Evolutionary conservation across 1,140 invertebrate genomes (phyloP).

Genomic region (Plutomurus gul): DNA sequence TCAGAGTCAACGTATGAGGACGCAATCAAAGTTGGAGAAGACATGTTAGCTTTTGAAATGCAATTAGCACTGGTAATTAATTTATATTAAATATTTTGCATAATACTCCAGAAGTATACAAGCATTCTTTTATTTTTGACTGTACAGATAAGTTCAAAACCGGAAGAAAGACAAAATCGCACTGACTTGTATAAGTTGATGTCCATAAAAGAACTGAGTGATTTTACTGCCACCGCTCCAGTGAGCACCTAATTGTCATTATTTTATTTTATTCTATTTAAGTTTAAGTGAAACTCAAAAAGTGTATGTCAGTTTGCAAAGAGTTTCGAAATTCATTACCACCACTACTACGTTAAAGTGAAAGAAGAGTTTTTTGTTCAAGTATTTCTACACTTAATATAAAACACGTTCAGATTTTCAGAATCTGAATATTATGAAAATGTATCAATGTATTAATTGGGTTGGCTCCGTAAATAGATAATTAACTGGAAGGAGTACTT

Average conservation of each 20-base stretch:
- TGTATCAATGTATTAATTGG: too few species aligned
- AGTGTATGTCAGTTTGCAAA: too few species aligned
- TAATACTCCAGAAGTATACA: neutral
- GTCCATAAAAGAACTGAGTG: slow-evolving; percentile 8
- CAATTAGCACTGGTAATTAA: neutral
- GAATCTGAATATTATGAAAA: too few species aligned
- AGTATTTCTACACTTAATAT: too few species aligned
- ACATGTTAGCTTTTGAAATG: neutral
- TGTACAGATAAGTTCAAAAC: slow-evolving; percentile 3
- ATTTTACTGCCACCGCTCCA: neutral
- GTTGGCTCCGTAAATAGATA: neutral
- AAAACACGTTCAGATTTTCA: too few species aligned
- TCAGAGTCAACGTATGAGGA: slow-evolving; percentile 12
- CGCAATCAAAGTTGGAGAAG: neutral
- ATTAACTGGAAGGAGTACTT: neutral
- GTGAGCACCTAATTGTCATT: neutral
- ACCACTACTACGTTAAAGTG: too few species aligned
- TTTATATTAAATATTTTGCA: too few species aligned
- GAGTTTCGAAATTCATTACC: too few species aligned
- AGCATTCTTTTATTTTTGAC: neutral
- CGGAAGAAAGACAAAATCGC: slow-evolving; percentile 33
- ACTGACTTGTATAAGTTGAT: slow-evolving; percentile 29
- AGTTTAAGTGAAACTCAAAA: too few species aligned
- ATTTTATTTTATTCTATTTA: neutral
- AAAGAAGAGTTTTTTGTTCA: too few species aligned